These are phyloP conservation scores for Ernsta delagoae DNA, from an alignment of 2,888 invertebrate genomes.

Conservation along the genomic window DNA sequence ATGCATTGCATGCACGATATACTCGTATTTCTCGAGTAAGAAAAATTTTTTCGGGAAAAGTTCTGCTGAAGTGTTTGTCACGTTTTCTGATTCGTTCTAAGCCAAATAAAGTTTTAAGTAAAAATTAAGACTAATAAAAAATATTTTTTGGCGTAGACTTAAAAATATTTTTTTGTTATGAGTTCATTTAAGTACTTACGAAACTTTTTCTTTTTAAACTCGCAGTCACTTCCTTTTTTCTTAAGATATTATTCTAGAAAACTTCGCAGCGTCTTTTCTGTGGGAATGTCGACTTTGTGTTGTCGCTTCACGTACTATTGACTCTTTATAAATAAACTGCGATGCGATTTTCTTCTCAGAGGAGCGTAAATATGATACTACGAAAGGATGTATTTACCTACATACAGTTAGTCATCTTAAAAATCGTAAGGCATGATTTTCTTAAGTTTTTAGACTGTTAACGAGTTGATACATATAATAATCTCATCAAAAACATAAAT, in stretches of 20 bases:
- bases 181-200: too few relatives aligned
- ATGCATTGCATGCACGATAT: not conserved
- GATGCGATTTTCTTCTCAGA: conserved; percentile 10
- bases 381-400: conserved; percentile 5
- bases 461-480: too few relatives aligned
- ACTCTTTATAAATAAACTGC: conserved; percentile 6
- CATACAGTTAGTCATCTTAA: not conserved
- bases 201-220: not conserved
- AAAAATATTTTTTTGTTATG: too few relatives aligned
- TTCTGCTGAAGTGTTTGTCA: too few relatives aligned
- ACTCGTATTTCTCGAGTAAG: not conserved
- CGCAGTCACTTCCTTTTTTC: not conserved
- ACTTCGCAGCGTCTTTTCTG: not conserved
- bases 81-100: too few relatives aligned
- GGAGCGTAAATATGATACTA: conserved; percentile 6
- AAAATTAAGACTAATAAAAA: too few relatives aligned
- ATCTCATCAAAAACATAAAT: too few relatives aligned
- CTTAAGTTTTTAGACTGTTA: not conserved
- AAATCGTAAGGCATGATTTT: not conserved
- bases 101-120: too few relatives aligned
- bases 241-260: not conserved
- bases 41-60: too few relatives aligned
- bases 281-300: not conserved
- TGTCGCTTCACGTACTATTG: conserved; percentile 1
- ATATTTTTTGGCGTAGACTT: too few relatives aligned